phyloP scores from a whole-genome alignment of 2,113 vertebrate species.

The Phodopus roborovskii region DNA sequence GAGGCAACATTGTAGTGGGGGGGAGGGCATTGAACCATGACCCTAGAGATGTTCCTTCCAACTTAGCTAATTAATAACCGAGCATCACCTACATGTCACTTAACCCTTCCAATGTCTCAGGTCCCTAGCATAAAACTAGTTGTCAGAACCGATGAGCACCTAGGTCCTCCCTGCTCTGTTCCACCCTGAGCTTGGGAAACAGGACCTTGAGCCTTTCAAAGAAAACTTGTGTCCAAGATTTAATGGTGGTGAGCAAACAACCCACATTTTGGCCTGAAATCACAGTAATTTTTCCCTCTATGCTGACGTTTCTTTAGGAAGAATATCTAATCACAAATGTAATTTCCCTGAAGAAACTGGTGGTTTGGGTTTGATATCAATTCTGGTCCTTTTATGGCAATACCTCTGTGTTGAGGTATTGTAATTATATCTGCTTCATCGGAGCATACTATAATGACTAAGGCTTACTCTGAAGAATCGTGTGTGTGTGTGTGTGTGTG shows the following conservation, averaged over 20 bases:
- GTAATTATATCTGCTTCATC: not conserved
- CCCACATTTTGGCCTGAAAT: not conserved
- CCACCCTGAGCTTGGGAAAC: not conserved
- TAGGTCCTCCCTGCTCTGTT: not conserved
- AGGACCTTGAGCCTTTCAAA: not conserved
- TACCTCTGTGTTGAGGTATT: not conserved
- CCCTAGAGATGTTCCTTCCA: not conserved
- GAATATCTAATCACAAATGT: not conserved
- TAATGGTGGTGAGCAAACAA: fast-evolving
- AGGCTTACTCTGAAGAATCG: conserved; percentile 5
- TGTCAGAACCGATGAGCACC: not conserved
- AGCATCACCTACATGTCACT: not conserved
- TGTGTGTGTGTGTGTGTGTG: not conserved
- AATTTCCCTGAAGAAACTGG: not conserved
- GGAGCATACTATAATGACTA: not conserved
- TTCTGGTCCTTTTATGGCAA: not conserved
- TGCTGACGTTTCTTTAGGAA: not conserved
- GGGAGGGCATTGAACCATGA: not conserved
- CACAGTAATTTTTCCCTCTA: not conserved
- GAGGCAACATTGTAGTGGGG: not conserved
- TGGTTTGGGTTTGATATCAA: conserved; percentile 10
- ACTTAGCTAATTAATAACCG: not conserved
- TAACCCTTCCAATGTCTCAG: not conserved
- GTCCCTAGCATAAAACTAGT: not conserved
- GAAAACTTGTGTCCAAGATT: not conserved